phyloP scores from a whole-genome alignment of 2,113 vertebrate genomes.

The Motacilla tschutschensis region DNA sequence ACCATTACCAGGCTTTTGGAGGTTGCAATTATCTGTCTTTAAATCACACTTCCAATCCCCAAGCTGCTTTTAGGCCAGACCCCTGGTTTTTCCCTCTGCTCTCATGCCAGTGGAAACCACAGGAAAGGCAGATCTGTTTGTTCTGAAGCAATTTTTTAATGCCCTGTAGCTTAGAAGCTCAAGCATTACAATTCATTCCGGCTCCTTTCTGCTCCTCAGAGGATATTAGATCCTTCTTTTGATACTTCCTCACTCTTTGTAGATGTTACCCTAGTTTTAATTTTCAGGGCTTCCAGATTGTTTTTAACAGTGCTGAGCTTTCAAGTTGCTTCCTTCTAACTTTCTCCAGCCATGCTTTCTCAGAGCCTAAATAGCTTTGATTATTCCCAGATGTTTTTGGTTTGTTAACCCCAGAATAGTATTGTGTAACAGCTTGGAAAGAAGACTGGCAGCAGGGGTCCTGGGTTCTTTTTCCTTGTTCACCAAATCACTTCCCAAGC shows the following conservation, averaged over 20 bases:
- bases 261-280: slow-evolving; percentile 41
- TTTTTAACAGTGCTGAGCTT: slow-evolving; percentile 47
- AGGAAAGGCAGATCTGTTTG: slow-evolving; percentile 13
- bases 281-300: slow-evolving; percentile 46
- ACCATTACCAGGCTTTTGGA: not conserved
- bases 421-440: slow-evolving; percentile 22
- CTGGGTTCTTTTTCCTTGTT: not conserved
- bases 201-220: slow-evolving; percentile 14
- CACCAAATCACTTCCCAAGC: not conserved
- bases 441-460: not conserved
- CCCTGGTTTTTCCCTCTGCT: not conserved
- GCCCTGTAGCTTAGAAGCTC: slow-evolving; percentile 9
- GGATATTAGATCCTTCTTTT: slow-evolving; percentile 29
- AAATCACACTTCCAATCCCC: not conserved
- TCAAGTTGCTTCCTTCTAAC: slow-evolving; percentile 50
- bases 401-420: slow-evolving; percentile 16
- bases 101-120: not conserved
- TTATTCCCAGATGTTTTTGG: slow-evolving; percentile 48
- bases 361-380: slow-evolving; percentile 38
- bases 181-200: slow-evolving; percentile 14
- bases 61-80: not conserved
- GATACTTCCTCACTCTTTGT: slow-evolving; percentile 26
- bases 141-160: slow-evolving; percentile 31
- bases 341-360: slow-evolving; percentile 43
- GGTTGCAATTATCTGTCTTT: not conserved